A percentile compares a stretch with the other conserved stretches of the same genome.
Evolutionary conservation across 2,113 vertebrate species (phyloP).

Genomic region (Cranoglanis bouderius): DNA sequence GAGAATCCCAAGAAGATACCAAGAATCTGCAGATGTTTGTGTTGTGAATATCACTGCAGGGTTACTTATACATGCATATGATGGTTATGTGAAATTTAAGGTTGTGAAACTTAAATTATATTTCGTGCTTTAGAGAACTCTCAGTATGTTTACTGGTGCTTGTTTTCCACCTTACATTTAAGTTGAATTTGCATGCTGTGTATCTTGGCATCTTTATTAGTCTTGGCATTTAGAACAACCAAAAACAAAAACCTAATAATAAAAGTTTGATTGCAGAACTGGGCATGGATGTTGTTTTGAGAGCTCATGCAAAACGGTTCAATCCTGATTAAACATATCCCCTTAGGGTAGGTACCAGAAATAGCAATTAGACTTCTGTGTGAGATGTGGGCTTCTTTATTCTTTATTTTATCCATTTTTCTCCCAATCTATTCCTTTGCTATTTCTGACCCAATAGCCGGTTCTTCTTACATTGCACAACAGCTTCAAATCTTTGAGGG

Average conservation of each 20-base stretch:
- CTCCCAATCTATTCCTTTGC: not conserved
- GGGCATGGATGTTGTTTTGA: constrained; percentile 24
- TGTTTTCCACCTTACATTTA: not conserved
- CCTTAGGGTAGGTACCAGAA: not conserved
- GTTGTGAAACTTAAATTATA: not conserved
- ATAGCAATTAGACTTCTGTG: not conserved
- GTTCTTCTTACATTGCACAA: not conserved
- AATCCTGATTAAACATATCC: not conserved
- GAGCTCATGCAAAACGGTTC: constrained; percentile 3
- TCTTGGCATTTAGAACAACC: not conserved
- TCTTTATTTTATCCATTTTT: not conserved
- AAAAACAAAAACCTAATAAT: not conserved
- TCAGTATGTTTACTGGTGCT: not conserved
- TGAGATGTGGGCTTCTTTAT: not conserved
- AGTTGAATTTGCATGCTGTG: not conserved
- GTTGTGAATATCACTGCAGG: not conserved
- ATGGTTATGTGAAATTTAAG: not conserved
- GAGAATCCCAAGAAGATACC: constrained; percentile 1
- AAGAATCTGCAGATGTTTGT: constrained; percentile 19
- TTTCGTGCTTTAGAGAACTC: not conserved
- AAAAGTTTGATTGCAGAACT: constrained; percentile 6
- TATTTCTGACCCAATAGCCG: not conserved
- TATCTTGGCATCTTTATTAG: not conserved
- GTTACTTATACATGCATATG: not conserved
- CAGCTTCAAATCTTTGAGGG: not conserved